Evolutionary conservation across 2,113 vertebrate species (phyloP).

Genomic region (Verasper variegatus): DNA sequence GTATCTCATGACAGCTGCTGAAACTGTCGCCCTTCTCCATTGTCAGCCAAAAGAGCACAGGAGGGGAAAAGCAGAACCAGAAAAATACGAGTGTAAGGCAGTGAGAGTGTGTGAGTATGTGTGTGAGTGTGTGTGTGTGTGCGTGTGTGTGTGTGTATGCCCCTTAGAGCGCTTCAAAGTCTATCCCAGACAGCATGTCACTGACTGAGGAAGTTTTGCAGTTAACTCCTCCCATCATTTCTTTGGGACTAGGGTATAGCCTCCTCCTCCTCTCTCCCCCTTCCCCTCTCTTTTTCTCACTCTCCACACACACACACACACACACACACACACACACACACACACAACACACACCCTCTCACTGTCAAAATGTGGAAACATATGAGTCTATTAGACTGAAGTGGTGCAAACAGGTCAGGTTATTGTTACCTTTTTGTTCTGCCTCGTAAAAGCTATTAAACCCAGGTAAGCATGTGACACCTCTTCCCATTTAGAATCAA

Average conservation of each 20-base stretch:
- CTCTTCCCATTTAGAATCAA: background rate
- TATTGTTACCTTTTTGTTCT: background rate
- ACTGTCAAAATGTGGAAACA: slow-evolving; percentile 10
- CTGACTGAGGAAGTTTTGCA: slow-evolving; percentile 60
- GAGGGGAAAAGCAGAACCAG: slow-evolving; percentile 15
- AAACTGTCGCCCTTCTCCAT: slow-evolving; percentile 38
- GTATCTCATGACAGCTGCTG: slow-evolving; percentile 32
- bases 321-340: too few relatives aligned
- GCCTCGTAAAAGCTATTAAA: background rate
- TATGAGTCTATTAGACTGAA: slow-evolving; percentile 1
- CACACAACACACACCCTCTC: background rate
- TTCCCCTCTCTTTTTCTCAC: slow-evolving; percentile 15
- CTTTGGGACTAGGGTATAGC: slow-evolving; percentile 29
- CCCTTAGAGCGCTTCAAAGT: slow-evolving; percentile 18
- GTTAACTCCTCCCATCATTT: slow-evolving; percentile 73
- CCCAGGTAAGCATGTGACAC: background rate
- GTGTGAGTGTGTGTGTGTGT: slow-evolving; percentile 9
- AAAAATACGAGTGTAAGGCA: slow-evolving; percentile 2
- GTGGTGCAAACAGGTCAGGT: background rate
- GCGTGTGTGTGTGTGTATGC: slow-evolving; percentile 14
- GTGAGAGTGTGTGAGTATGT: slow-evolving; percentile 17
- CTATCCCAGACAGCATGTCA: slow-evolving; percentile 57
- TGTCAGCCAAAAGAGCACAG: slow-evolving; percentile 18
- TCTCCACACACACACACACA: background rate
- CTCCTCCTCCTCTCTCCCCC: slow-evolving; percentile 7